Evolutionary conservation across 2,797 vertebrate genomes (phyloP), one percentile per base, ranked within the genome.

Genomic region (Microhierax caerulescens): DNA sequence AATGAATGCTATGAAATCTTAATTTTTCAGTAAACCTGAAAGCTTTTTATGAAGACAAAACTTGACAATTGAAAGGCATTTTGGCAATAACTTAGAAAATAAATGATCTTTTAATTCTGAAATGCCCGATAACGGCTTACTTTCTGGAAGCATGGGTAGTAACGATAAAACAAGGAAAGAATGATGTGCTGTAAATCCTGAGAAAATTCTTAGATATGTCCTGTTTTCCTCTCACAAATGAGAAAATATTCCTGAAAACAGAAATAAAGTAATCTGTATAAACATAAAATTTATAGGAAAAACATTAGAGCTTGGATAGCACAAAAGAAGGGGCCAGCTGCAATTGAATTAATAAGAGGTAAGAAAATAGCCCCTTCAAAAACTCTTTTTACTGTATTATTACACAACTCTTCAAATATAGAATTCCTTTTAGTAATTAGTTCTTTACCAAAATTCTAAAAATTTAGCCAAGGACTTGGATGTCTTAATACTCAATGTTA

Each of bases 21-120:
- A 83, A 68, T 93, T 97, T 95, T 95, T 95, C 81, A 51, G 45
- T 76, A 83, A 97, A 90, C 41, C 39, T 76, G 74, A 88, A 93
- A 94, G 36, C 6, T 20, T 80, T 95, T 96, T 73, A 83, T 83
- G 25, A 92, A 93, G 72, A 92, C 27, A 95, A 85, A 96, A 50
- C 25, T 86, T 78, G 37, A 86, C 17, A 57, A 63, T 14, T 87
- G 39, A 91, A 96, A 97, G 54, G 6, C 23, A 79, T 84, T 93
- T 97, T 94, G 64, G 45, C 59, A 91, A 37, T 51, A 17, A 92
- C 72, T 97, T 96, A 12, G 94, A 85, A 91, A 93, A 91, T 63
- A 92, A 80, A 88, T 30, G 30, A 43, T 83, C 30, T 86, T 96
- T 97, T 91, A 94, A 87, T 95, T 88, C 41, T 76, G 56, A 60